These are phyloP conservation scores for Bhutanitis thaidina DNA, from an alignment of 2,888 invertebrate genomes.

Conservation along the genomic window DNA sequence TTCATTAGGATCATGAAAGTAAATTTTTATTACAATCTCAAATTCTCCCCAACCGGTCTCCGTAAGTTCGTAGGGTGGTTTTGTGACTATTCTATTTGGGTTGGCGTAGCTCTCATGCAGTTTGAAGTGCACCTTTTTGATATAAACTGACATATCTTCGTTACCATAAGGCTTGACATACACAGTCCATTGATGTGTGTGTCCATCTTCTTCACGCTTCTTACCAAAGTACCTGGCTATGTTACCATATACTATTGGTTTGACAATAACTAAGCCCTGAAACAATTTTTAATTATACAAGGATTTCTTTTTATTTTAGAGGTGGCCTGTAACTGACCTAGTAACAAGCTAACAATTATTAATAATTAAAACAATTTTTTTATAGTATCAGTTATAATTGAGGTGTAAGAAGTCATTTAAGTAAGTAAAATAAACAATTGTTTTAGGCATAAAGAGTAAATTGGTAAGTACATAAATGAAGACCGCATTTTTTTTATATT, in stretches of 20 bases:
- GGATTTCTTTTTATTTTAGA: no score
- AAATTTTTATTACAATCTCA: slow-evolving; percentile 98
- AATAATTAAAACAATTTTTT: no score
- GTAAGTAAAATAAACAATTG: no score
- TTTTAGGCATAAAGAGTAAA: no score
- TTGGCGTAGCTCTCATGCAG: slow-evolving; percentile 98
- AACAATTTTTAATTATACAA: slow-evolving; percentile 28
- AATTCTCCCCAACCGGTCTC: slow-evolving; percentile 99
- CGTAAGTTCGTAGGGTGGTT: slow-evolving; percentile 97
- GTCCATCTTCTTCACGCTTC: slow-evolving; percentile 97
- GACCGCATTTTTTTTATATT: no score
- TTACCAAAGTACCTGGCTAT: slow-evolving; percentile 97
- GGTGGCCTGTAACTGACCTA: no score
- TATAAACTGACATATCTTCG: slow-evolving; percentile 95
- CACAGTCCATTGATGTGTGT: slow-evolving; percentile 99
- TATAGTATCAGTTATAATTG: no score
- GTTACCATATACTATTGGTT: slow-evolving; percentile 98
- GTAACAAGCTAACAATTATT: no score
- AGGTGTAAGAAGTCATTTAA: no score
- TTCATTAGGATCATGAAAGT: slow-evolving; percentile 97
- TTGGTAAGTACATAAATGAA: no score
- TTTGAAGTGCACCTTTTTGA: slow-evolving; percentile 98
- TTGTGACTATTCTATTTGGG: slow-evolving; percentile 94
- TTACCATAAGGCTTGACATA: slow-evolving; percentile 96
- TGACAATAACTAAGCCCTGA: slow-evolving; percentile 92